phyloP scores from a whole-genome alignment of 2,888 invertebrate genomes.

The Coleophora deauratella region DNA sequence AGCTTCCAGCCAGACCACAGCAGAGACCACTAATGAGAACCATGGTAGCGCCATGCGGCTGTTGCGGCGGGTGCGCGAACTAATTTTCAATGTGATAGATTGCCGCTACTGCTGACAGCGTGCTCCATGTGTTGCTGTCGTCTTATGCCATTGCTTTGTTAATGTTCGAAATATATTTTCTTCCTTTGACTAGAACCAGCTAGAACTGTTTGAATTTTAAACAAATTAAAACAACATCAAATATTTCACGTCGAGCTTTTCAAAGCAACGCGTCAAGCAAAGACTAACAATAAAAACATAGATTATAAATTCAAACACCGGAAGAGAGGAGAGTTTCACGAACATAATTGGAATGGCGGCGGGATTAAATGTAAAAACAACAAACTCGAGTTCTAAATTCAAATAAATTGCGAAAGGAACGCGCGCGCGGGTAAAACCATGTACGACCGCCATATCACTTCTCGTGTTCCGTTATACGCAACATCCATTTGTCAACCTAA shows the following conservation, averaged over 20 bases:
- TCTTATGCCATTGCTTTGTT: constrained; percentile 21
- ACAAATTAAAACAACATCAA: neutral
- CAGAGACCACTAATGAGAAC: constrained; percentile 63
- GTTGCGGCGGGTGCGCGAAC: constrained; percentile 55
- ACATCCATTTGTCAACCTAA: constrained; percentile 63
- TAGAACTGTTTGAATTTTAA: too few relatives aligned
- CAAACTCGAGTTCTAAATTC: constrained; percentile 31
- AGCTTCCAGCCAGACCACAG: neutral
- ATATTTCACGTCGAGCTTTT: constrained; percentile 17
- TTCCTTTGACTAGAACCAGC: too few relatives aligned
- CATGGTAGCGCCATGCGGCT: constrained; percentile 56
- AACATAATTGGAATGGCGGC: constrained; percentile 27
- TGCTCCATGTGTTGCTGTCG: constrained; percentile 22
- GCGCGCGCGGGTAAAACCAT: constrained; percentile 29
- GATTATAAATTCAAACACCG: neutral
- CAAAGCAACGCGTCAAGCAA: constrained; percentile 28
- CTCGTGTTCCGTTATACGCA: constrained; percentile 34
- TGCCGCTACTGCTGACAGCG: constrained; percentile 30
- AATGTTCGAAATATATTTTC: too few relatives aligned
- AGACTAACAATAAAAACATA: constrained; percentile 21
- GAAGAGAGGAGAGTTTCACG: neutral
- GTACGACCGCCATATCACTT: constrained; percentile 23
- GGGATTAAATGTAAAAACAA: constrained; percentile 32
- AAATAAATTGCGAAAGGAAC: constrained; percentile 28
- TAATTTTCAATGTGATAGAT: constrained; percentile 65